Evolutionary conservation across 2,113 vertebrate genomes (phyloP), one percentile per base, ranked within the genome.

Genomic region (Sinocyclocheilus maitianheensis): DNA sequence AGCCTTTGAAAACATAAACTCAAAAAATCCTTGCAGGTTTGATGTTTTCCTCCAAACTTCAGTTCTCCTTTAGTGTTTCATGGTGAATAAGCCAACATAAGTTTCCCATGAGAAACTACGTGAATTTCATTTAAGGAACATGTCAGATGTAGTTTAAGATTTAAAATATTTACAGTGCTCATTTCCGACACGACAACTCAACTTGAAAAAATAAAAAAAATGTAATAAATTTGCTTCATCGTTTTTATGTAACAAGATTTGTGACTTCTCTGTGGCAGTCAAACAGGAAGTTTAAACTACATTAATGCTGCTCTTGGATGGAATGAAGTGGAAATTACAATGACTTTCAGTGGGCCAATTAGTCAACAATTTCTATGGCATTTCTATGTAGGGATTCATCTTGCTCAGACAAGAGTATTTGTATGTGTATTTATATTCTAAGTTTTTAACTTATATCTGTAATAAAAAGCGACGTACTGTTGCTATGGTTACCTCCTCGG

Each of bases 151-250:
- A 7, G 26, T 60, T 79, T 62, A 40, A 16, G 40, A 40, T 3
- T 63, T 82, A 20, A 67, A 82, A 69, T 30, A 65, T 69, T 82
- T 82, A 82, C 51, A 81, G 22, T 30, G 58, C 22, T 81, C 60
- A 81, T 65, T 48, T 65, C 37, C 7, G 1, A 46, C 37, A 34
- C 13, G 3, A 46, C 60, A 20, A 63, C 11, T 7, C 43, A 43
- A 43, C 43, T 8, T 43, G 43, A 9, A 43, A 43, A 43, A 43
- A 43, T 43, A 43, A 1, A 8, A 43, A 43, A 43, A 7, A 43
- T 46, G 10, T 2, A 37, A 5, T 37, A 37, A 37, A 48, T 3
- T 48, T 48, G 18, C 18, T 11, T 40, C 12, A n/a, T 63, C 34
- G 24, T 40, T 67, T 67, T 81, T 81, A 67, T 81, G 9, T 81